A percentile compares a stretch with the other conserved stretches of the same genome.
phyloP scores from a whole-genome alignment of 2,888 invertebrate genomes.

The Alentia gelatinosa region DNA sequence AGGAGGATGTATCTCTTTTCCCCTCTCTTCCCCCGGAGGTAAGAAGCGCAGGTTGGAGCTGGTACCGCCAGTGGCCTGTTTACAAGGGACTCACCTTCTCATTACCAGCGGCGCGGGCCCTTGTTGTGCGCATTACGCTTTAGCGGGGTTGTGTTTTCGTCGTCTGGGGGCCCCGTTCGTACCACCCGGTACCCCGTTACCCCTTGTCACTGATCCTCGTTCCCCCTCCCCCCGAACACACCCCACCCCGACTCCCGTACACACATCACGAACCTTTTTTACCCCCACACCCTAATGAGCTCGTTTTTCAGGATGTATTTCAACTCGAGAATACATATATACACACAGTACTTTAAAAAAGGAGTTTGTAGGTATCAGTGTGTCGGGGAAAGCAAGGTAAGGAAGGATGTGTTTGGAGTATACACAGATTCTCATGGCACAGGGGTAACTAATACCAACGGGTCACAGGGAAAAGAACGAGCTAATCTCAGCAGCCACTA shows the following conservation, averaged over 20 bases:
- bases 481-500: too few relatives aligned
- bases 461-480: too few relatives aligned
- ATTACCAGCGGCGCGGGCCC: background rate
- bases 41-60: background rate
- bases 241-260: background rate
- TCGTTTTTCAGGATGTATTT: slow-evolving; percentile 35
- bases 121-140: slow-evolving; percentile 20
- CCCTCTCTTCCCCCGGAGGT: slow-evolving; percentile 14
- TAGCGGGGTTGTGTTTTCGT: background rate
- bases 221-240: background rate
- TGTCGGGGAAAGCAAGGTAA: too few relatives aligned
- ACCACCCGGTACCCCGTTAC: slow-evolving; percentile 23
- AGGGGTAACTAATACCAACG: too few relatives aligned
- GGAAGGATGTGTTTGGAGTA: background rate
- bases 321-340: background rate
- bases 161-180: background rate
- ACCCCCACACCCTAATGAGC: background rate
- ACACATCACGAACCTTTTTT: background rate
- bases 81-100: slow-evolving; percentile 31
- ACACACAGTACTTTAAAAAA: background rate
- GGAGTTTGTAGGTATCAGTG: background rate
- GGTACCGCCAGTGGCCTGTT: slow-evolving; percentile 32
- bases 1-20: too few relatives aligned
- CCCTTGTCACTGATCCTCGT: background rate
- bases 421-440: background rate